Conservation (phyloP, 2,113 vertebrate species). For the Holacanthus passer region DNA sequence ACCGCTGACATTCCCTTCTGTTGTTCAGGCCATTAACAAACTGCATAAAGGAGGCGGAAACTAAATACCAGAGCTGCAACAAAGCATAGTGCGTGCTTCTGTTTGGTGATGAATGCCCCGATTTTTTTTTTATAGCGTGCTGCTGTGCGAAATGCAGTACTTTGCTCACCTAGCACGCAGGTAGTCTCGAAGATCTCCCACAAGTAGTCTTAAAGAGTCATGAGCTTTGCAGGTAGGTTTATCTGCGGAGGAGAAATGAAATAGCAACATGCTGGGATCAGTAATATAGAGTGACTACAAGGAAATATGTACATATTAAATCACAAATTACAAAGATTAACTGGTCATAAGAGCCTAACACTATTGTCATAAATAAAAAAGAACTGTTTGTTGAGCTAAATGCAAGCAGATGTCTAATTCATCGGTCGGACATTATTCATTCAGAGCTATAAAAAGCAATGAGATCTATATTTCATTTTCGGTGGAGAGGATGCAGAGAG, state of each 20-base stretch:
- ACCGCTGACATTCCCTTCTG: constrained; percentile 74
- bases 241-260: constrained; percentile 25
- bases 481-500: constrained; percentile 42
- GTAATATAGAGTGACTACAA: constrained; percentile 28
- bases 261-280: constrained; percentile 9
- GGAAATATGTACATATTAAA: constrained; percentile 35
- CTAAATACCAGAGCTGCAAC: constrained; percentile 62
- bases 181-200: constrained; percentile 27
- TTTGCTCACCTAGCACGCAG: constrained; percentile 49
- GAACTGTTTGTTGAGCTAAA: constrained; percentile 47
- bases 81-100: constrained; percentile 64
- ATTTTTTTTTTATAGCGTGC: constrained; percentile 62
- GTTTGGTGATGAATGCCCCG: constrained; percentile 57
- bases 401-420: constrained; percentile 49
- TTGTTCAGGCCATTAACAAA: constrained; percentile 71
- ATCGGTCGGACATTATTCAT: constrained; percentile 40
- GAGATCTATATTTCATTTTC: constrained; percentile 67
- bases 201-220: constrained; percentile 25
- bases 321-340: constrained; percentile 47
- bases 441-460: constrained; percentile 60
- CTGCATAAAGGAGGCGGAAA: constrained; percentile 66
- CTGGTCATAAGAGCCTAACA: constrained; percentile 29
- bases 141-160: constrained; percentile 45
- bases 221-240: constrained; percentile 4
- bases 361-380: constrained; percentile 37